Percentiles rank a stretch among this genome's conserved stretches.
phyloP scores from a whole-genome alignment of 2,113 vertebrate genomes.

The Sitta europaea region DNA sequence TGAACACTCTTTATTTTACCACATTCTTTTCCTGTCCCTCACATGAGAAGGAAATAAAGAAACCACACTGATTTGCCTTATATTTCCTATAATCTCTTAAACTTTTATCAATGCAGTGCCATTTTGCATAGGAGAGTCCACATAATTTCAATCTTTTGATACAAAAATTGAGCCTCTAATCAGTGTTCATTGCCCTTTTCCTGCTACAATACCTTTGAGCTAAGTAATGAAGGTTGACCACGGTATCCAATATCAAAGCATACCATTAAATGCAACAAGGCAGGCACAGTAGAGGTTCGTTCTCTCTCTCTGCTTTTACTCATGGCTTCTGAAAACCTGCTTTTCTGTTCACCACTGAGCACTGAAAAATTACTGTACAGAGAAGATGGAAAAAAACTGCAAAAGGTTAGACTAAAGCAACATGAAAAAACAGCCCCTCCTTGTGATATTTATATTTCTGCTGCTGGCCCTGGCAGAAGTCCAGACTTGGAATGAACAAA shows the following conservation, averaged over 20 bases:
- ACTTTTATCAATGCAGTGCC: background rate
- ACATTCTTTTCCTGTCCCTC: background rate
- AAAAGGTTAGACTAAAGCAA: conserved; percentile 43
- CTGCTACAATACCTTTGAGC: background rate
- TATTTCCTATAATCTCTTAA: background rate
- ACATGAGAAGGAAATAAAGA: background rate
- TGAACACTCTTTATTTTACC: background rate
- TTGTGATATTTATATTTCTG: conserved; percentile 62
- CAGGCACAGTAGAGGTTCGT: background rate
- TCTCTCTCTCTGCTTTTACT: background rate
- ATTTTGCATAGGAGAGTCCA: background rate
- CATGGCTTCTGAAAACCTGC: background rate
- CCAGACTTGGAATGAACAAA: conserved; percentile 40
- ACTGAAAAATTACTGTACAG: conserved; percentile 14
- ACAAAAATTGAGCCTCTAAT: background rate
- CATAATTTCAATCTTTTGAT: background rate
- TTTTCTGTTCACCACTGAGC: background rate
- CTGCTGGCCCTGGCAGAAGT: conserved; percentile 24
- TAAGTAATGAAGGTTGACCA: conserved; percentile 5
- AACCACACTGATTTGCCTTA: background rate
- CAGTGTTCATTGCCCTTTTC: background rate
- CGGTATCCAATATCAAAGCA: conserved; percentile 25
- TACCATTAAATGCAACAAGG: background rate
- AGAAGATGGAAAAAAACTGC: conserved; percentile 44
- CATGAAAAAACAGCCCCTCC: conserved; percentile 41